These are phyloP conservation scores for Agrotis clavis DNA, from an alignment of 2,888 invertebrate genomes.

Conservation along the genomic window DNA sequence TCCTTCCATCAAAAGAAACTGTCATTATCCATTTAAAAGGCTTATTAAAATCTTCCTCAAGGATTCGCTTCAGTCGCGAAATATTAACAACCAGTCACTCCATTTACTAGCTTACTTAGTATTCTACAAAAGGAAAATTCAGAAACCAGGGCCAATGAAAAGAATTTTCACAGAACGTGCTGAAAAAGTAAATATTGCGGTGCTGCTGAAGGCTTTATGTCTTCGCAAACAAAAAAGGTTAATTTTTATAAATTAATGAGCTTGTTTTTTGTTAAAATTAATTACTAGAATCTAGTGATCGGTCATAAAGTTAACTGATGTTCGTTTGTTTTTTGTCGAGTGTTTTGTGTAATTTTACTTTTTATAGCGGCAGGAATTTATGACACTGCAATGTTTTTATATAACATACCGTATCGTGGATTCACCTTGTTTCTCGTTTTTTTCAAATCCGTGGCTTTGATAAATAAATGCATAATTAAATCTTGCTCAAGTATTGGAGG, in stretches of 20 bases:
- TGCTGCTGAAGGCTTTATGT: slow-evolving; percentile 37
- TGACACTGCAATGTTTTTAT: neutral
- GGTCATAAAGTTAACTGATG: slow-evolving; percentile 4
- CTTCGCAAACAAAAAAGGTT: slow-evolving; percentile 40
- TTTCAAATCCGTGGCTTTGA: no score
- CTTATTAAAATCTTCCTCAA: slow-evolving; percentile 18
- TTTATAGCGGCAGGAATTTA: neutral
- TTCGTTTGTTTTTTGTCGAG: slow-evolving; percentile 4
- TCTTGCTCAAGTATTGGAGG: no score
- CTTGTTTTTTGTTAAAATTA: slow-evolving; percentile 47
- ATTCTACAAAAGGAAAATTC: slow-evolving; percentile 52
- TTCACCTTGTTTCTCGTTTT: no score
- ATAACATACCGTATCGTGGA: no score
- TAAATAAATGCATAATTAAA: no score
- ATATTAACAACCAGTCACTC: slow-evolving; percentile 24
- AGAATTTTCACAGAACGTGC: slow-evolving; percentile 44
- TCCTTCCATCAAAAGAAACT: neutral
- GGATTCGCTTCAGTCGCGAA: neutral
- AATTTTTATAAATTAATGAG: slow-evolving; percentile 19
- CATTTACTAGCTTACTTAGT: slow-evolving; percentile 40
- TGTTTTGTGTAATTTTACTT: neutral
- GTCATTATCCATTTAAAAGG: neutral
- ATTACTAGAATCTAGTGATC: slow-evolving; percentile 22
- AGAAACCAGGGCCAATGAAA: slow-evolving; percentile 29
- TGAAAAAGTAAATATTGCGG: slow-evolving; percentile 50